Evolutionary conservation across 2,797 vertebrate species (phyloP).

Genomic region (Astyanax mexicanus): DNA sequence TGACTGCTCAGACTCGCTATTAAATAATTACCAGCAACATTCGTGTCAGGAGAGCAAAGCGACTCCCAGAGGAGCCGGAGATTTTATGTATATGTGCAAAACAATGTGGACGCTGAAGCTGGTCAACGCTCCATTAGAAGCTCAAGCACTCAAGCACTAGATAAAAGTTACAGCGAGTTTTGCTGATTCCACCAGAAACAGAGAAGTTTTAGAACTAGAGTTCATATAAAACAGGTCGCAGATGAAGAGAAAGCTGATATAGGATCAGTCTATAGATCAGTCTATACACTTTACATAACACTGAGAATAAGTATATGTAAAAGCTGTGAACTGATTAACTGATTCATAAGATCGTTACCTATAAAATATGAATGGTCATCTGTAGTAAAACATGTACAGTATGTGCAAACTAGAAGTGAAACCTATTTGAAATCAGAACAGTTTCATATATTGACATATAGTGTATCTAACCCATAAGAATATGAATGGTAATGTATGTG

Average conservation of each 20-base stretch:
- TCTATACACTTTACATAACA: not conserved
- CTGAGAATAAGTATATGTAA: not conserved
- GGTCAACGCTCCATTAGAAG: not conserved
- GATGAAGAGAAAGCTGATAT: not conserved
- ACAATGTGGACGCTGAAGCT: not conserved
- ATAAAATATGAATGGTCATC: too few relatives aligned
- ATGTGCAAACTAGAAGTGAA: too few relatives aligned
- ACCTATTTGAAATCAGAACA: too few relatives aligned
- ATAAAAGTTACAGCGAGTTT: not conserved
- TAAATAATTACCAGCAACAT: constrained; percentile 41
- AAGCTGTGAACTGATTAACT: too few relatives aligned
- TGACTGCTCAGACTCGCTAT: constrained; percentile 19
- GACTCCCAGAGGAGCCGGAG: not conserved
- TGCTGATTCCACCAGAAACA: not conserved
- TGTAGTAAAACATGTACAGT: too few relatives aligned
- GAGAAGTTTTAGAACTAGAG: not conserved
- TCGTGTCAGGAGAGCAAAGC: constrained; percentile 3
- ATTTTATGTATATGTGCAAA: constrained; percentile 6
- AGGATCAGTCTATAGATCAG: not conserved
- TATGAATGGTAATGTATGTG: too few relatives aligned
- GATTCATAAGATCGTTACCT: too few relatives aligned
- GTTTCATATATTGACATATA: too few relatives aligned
- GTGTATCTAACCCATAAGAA: too few relatives aligned
- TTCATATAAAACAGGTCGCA: not conserved
- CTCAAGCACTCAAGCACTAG: not conserved